Percentiles rank a stretch among this genome's conserved stretches.
Conservation (phyloP, 1,140 invertebrate species). For the Halyomorpha halys region DNA sequence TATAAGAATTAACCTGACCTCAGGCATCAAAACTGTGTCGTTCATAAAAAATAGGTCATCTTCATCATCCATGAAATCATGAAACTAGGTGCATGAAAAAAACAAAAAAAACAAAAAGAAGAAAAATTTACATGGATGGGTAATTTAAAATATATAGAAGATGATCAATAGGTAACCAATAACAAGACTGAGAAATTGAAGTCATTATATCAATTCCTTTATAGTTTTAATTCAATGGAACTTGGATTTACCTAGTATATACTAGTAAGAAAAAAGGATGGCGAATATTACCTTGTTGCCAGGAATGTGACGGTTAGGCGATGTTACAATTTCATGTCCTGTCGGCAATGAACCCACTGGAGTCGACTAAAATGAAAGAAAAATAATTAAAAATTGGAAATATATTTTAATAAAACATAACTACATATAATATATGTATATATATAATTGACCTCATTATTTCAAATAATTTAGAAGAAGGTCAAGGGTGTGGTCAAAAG, state of each 20-base stretch:
- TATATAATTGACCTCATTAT: too few relatives aligned
- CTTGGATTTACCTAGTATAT: background rate
- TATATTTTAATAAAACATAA: background rate
- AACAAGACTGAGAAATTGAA: too few relatives aligned
- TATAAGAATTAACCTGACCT: conserved; percentile 23
- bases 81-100: conserved; percentile 22
- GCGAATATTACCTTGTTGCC: conserved; percentile 60
- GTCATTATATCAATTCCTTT: too few relatives aligned
- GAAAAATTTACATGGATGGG: background rate
- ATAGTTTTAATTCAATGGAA: too few relatives aligned
- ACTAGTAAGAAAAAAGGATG: background rate
- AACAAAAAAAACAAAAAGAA: background rate
- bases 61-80: conserved; percentile 23
- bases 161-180: too few relatives aligned
- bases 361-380: conserved; percentile 51
- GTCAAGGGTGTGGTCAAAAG: too few relatives aligned
- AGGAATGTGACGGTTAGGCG: conserved; percentile 69
- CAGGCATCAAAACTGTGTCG: conserved; percentile 20
- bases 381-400: conserved; percentile 11
- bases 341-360: conserved; percentile 83
- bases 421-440: too few relatives aligned
- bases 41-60: conserved; percentile 21
- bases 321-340: conserved; percentile 77
- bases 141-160: background rate
- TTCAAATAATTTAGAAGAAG: too few relatives aligned